These are phyloP conservation scores for Harpegnathos saltator DNA, from an alignment of 1,140 invertebrate species.

Conservation along the genomic window DNA sequence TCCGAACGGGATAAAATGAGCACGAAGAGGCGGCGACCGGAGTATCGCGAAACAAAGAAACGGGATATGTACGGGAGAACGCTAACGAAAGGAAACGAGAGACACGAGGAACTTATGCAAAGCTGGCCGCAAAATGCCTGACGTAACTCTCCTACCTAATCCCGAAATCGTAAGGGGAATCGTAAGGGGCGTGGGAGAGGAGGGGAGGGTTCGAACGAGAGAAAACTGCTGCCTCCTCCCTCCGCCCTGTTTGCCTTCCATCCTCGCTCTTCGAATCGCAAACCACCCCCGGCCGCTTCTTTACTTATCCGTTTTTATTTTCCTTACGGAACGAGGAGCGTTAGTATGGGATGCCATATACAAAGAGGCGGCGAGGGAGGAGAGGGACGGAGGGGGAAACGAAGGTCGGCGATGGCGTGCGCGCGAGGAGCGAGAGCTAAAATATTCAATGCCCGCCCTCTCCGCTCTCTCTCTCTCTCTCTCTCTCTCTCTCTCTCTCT, in stretches of 20 bases:
- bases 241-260: constrained; percentile 46
- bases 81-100: constrained; percentile 24
- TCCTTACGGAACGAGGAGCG: constrained; percentile 31
- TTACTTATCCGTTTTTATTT: constrained; percentile 66
- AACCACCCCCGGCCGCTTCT: not conserved
- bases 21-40: constrained; percentile 14
- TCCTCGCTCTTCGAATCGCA: constrained; percentile 40
- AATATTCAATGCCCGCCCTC: constrained; percentile 78
- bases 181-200: constrained; percentile 33
- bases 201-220: constrained; percentile 54
- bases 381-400: constrained; percentile 27
- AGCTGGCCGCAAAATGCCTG: constrained; percentile 79
- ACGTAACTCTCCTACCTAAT: constrained; percentile 80
- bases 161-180: constrained; percentile 69
- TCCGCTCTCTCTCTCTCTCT: too few species aligned
- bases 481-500: constrained; percentile 63
- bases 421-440: constrained; percentile 60
- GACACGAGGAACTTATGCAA: constrained; percentile 77
- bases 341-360: constrained; percentile 26
- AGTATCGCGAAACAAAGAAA: constrained; percentile 12
- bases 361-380: not conserved
- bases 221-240: constrained; percentile 37
- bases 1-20: constrained; percentile 15
- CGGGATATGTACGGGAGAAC: constrained; percentile 35
- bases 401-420: constrained; percentile 10